Evolutionary conservation across 2,113 vertebrate genomes (phyloP), one percentile per base, ranked within the genome.

Genomic region (Lepus americanus): DNA sequence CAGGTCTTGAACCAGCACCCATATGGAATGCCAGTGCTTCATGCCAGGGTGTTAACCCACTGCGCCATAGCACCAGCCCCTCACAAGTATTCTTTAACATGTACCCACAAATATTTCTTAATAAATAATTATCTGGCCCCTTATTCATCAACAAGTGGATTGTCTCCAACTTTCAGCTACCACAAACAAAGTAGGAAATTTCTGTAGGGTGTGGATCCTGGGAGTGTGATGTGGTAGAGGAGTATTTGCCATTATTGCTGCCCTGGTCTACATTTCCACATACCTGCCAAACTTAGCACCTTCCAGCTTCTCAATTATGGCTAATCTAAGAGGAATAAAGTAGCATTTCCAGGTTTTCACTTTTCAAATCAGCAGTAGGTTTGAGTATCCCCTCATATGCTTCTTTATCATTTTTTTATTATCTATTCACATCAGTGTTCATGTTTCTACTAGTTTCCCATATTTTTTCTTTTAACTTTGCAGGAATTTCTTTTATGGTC

Each of bases 271-370:
- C 1, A 49, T 49, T 44, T 67, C 16, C 19, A 76, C 7, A 5
- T 22, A 31, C 51, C 44, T 63, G 31, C 7, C 49, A 85, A 67
- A 0, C 44, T 83, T 76, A 39, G 39, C 33, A 90, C 29, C 51
- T 63, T 23, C 59, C 39, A 70, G 19, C 22, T 90, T 95, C 79
- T 64, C 27, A 70, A 31, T n/a, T 20, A 86, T 44, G 11, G 36
- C 44, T 22, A 63, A 6, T 69, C 63, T 74, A 44, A 53, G 22
- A 85, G 16, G 11, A 8, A 1, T n/a, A 95, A 53, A 33, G 73
- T 69, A 85, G 67, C 82, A 85, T 55, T 78, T 86, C n/a, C 49
- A 76, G 53, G 7, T 73, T 66, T 88, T 88, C 19, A 53, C 85
- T 78, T 94, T 78, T 87, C 29, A 73, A 33, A 70, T 87, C 25